phyloP scores from a whole-genome alignment of 2,797 vertebrate genomes.

The Benthosema pterotum region DNA sequence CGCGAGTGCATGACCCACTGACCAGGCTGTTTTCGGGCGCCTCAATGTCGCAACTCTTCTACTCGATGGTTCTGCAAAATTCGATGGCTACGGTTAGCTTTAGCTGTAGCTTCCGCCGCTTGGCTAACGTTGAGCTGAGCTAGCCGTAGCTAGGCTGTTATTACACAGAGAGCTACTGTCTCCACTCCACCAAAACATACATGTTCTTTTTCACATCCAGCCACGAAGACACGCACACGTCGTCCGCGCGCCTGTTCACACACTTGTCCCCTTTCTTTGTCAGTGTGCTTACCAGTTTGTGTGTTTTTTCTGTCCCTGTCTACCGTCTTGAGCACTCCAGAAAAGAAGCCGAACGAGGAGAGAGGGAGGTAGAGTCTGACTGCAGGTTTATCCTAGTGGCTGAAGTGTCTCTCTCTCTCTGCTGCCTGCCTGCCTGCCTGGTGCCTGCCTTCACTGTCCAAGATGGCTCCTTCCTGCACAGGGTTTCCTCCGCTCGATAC shows the following conservation, averaged over 20 bases:
- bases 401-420: conserved; percentile 62
- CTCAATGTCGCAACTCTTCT: too few relatives aligned
- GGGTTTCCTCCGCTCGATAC: conserved; percentile 90
- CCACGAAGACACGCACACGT: not conserved
- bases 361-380: conserved; percentile 2
- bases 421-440: too few relatives aligned
- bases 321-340: conserved; percentile 57
- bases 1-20: too few relatives aligned
- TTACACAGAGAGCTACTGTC: too few relatives aligned
- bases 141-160: not conserved
- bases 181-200: conserved; percentile 3
- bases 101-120: conserved; percentile 9
- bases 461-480: conserved; percentile 89
- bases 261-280: accelerated
- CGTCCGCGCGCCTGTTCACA: not conserved
- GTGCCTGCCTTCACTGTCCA: conserved; percentile 70
- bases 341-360: conserved; percentile 54
- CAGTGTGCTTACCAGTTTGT: conserved; percentile 66
- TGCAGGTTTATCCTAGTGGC: conserved; percentile 76
- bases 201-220: not conserved
- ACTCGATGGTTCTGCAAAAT: too few relatives aligned
- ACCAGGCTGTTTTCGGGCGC: too few relatives aligned
- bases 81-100: too few relatives aligned
- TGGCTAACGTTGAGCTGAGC: conserved; percentile 48
- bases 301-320: conserved; percentile 40